phyloP scores from a whole-genome alignment of 2,797 vertebrate genomes.

The Aeoliscus strigatus region DNA sequence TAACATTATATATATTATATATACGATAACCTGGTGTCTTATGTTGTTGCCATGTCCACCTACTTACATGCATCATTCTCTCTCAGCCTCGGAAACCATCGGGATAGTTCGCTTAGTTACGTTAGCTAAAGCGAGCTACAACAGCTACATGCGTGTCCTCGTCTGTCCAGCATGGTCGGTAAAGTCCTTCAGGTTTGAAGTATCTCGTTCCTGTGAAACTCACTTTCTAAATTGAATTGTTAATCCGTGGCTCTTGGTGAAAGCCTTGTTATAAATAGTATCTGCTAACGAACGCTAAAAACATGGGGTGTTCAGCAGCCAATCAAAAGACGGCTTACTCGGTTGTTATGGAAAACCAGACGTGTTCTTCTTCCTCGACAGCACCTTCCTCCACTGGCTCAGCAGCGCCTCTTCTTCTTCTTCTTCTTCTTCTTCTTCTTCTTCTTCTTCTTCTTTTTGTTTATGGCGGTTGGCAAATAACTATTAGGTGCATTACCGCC shows the following conservation, averaged over 20 bases:
- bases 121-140: background rate
- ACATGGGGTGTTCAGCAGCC: slow-evolving; percentile 15
- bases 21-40: too few relatives aligned
- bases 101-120: too few relatives aligned
- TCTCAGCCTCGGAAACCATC: too few relatives aligned
- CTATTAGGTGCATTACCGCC: too few relatives aligned
- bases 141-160: background rate
- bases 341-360: slow-evolving; percentile 13
- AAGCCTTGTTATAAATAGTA: slow-evolving; percentile 31
- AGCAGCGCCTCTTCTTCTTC: background rate
- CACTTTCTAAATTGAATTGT: background rate
- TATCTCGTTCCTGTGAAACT: background rate
- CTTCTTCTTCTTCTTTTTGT: background rate
- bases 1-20: too few relatives aligned
- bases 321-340: slow-evolving; percentile 21
- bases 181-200: background rate
- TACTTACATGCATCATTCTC: too few relatives aligned
- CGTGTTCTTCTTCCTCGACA: background rate
- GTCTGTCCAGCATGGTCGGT: background rate
- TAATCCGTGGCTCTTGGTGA: slow-evolving; percentile 22
- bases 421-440: background rate
- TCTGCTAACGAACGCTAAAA: background rate
- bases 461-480: too few relatives aligned
- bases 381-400: too few relatives aligned
- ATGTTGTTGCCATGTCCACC: too few relatives aligned